A percentile compares a stretch with the other conserved stretches of the same genome.
Conservation (phyloP, 2,888 invertebrate genomes). For the Euspilapteryx auroguttella region DNA sequence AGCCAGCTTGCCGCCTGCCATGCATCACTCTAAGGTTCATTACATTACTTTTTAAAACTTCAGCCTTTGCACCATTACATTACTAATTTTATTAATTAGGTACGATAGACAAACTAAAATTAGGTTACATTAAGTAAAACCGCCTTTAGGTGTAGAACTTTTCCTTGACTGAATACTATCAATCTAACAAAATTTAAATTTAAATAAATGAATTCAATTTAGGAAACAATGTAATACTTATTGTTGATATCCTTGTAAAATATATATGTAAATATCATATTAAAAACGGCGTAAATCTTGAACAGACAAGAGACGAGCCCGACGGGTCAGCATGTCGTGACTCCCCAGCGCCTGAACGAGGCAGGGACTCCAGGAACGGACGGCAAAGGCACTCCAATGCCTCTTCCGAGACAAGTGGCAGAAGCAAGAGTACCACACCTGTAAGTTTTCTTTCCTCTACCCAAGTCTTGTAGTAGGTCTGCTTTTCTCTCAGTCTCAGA, state of each 20-base stretch:
- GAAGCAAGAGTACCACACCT: slow-evolving; percentile 55
- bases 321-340: slow-evolving; percentile 72
- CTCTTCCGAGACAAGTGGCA: slow-evolving; percentile 52
- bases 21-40: slow-evolving; percentile 32
- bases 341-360: slow-evolving; percentile 36
- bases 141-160: no score
- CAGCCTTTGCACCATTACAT: not conserved
- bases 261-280: no score
- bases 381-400: slow-evolving; percentile 39
- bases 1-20: slow-evolving; percentile 57
- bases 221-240: not conserved
- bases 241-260: no score
- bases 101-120: no score
- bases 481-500: not conserved
- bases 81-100: no score
- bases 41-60: slow-evolving; percentile 9
- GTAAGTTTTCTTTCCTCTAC: slow-evolving; percentile 14
- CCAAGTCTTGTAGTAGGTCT: not conserved
- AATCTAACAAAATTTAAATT: no score
- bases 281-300: not conserved
- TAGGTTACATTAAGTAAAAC: no score
- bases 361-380: slow-evolving; percentile 14
- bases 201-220: not conserved
- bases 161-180: no score
- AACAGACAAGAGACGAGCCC: slow-evolving; percentile 67